Evolutionary conservation across 1,140 invertebrate genomes (phyloP).

Genomic region (Drosophila lini): DNA sequence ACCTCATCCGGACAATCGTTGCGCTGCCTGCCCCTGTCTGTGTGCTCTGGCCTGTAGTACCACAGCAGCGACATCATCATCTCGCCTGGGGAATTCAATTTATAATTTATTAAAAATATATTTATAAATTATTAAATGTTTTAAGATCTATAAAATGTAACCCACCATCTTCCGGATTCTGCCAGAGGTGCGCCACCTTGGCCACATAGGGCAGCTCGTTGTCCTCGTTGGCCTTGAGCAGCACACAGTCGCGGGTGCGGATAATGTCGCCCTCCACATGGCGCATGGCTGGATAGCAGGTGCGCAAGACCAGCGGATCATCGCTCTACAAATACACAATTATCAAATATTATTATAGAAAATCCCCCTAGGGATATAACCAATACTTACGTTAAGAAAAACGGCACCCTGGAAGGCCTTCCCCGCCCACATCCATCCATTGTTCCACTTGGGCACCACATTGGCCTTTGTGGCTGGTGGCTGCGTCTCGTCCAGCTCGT

Average conservation of each 20-base stretch:
- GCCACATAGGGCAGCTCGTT: slow-evolving; percentile 97
- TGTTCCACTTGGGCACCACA: slow-evolving; percentile 91
- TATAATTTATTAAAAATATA: too few species aligned
- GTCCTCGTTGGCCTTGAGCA: slow-evolving; percentile 92
- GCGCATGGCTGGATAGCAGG: slow-evolving; percentile 95
- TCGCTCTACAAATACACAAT: slow-evolving; percentile 89
- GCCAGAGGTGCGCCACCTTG: slow-evolving; percentile 96
- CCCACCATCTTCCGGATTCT: slow-evolving; percentile 95
- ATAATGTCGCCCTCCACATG: slow-evolving; percentile 94
- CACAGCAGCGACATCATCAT: slow-evolving; percentile 98
- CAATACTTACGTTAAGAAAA: slow-evolving; percentile 92
- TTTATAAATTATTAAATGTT: too few species aligned
- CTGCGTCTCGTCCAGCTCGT: slow-evolving; percentile 73
- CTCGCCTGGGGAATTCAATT: slow-evolving; percentile 88
- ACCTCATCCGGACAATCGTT: slow-evolving; percentile 95
- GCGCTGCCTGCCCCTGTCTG: slow-evolving; percentile 92
- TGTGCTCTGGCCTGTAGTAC: slow-evolving; percentile 99
- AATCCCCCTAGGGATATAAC: accelerated
- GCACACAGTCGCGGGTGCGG: slow-evolving; percentile 93
- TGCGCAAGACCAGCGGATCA: slow-evolving; percentile 88
- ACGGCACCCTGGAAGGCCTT: slow-evolving; percentile 92
- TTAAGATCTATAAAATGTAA: not conserved
- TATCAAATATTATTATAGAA: too few species aligned
- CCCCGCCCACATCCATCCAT: slow-evolving; percentile 96
- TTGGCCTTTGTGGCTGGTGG: slow-evolving; percentile 84